Percentiles rank a stretch among this genome's conserved stretches.
Conservation (phyloP, 2,113 vertebrate genomes). For the Dasypus novemcinctus region DNA sequence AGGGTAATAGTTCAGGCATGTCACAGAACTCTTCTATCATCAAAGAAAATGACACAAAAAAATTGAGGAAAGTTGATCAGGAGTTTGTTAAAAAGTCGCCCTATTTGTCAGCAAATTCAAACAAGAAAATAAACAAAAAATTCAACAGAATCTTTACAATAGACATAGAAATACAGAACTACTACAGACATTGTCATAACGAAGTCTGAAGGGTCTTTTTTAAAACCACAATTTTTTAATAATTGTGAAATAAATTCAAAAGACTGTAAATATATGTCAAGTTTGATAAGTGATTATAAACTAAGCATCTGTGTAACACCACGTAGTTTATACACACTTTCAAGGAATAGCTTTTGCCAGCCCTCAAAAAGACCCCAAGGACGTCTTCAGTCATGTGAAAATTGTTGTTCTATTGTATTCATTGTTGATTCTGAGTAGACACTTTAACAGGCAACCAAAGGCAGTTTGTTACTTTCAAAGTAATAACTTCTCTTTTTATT, state of each 20-base stretch:
- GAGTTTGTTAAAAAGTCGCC: neutral
- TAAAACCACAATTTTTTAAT: neutral
- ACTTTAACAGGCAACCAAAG: neutral
- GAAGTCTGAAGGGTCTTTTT: neutral
- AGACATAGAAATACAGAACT: neutral
- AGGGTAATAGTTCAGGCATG: neutral
- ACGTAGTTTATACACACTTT: no score
- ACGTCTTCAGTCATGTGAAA: neutral
- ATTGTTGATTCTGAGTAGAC: neutral
- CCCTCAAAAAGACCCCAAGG: neutral
- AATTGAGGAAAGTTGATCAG: neutral
- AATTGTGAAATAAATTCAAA: neutral
- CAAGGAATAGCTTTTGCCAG: neutral
- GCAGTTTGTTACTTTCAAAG: neutral
- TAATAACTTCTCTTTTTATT: neutral
- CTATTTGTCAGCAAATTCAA: neutral
- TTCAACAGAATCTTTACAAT: neutral
- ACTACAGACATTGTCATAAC: neutral
- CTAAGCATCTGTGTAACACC: neutral
- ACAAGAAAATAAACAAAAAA: neutral
- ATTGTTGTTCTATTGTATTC: neutral
- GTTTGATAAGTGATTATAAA: neutral
- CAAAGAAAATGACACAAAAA: neutral
- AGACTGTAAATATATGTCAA: neutral
- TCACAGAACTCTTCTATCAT: neutral